Evolutionary conservation across 2,113 vertebrate genomes (phyloP), one percentile per base, ranked within the genome.

Genomic region (Myotis brandtii): DNA sequence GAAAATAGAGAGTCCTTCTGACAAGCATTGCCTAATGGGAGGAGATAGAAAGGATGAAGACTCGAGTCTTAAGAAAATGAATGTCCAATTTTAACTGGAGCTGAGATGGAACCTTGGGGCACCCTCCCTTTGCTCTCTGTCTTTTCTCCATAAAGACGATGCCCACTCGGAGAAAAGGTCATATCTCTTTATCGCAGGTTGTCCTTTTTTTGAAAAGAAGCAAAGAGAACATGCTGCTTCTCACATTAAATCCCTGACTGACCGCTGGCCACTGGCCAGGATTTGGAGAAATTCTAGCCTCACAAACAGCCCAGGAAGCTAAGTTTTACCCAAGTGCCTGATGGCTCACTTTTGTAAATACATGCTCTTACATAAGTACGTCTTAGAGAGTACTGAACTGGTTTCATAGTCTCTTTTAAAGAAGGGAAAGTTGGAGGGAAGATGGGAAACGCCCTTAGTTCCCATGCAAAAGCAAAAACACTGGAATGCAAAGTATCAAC

Each of bases 401-500:
- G 40, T 73, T 89, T 89, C 64, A 48, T 9, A 40, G 34, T 92
- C 70, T 91, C 62, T 75, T 50, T 64, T 10, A 75, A 96, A 94
- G 67, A 59, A 89, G 83, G 43, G 50, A 62, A 88, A 76, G 48
- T 48, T 89, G 20, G 66, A 34, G 66, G 66, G 64, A 94, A 86
- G 86, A 93, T 12, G 52, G 67, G 59, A 84, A 80, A 86, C 16
- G 7, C 25, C 93, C 75, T 96, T 25, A 52, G 56, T 95, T 96
- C 90, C 94, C 93, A 98, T 83, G 73, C 76, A 75, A 89, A 94
- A 88, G 62, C 64, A 77, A 92, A 89, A 96, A 59, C 0, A 14
- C n/a, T 94, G 97, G 98, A 96, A 98, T 98, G 97, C 82, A 93
- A 98, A 98, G 84, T 79, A 97, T 89, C 5, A 23, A 97, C 94